Conservation (phyloP, 1,140 invertebrate species). For the Diachasma alloeum region DNA sequence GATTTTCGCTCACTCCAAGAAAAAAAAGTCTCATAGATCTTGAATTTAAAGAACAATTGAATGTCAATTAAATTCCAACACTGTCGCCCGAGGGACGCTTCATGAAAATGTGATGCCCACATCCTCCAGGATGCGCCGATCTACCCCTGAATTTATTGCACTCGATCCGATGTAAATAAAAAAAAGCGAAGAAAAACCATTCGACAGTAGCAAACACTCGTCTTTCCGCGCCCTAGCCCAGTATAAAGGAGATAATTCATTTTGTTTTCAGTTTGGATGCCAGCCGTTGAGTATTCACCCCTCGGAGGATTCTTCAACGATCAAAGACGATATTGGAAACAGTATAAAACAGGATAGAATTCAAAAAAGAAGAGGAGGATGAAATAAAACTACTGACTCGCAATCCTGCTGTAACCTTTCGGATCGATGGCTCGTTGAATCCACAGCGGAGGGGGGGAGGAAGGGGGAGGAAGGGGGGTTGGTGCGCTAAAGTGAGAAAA, state of each 20-base stretch:
- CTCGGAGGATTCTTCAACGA: neutral
- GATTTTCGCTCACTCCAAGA: no score
- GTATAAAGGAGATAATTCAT: constrained; percentile 3
- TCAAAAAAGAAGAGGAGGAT: neutral
- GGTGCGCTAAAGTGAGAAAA: neutral
- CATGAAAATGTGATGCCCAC: no score
- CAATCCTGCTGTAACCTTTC: neutral
- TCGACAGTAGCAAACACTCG: neutral
- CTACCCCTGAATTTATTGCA: neutral
- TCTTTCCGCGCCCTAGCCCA: neutral
- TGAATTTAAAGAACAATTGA: no score
- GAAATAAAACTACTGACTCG: neutral
- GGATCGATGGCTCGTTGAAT: neutral
- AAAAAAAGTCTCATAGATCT: no score
- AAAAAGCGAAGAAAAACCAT: neutral
- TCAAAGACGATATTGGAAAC: constrained; percentile 23
- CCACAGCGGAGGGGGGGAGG: neutral
- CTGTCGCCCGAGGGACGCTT: no score
- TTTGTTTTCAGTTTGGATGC: neutral
- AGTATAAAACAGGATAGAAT: neutral
- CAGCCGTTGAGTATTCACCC: neutral
- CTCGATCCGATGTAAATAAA: neutral
- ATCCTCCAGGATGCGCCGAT: no score
- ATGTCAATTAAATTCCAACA: no score
- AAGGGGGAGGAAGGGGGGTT: neutral